Base-by-base conservation (phyloP, 2,113 vertebrate species). In the Anhinga rufa region DNA sequence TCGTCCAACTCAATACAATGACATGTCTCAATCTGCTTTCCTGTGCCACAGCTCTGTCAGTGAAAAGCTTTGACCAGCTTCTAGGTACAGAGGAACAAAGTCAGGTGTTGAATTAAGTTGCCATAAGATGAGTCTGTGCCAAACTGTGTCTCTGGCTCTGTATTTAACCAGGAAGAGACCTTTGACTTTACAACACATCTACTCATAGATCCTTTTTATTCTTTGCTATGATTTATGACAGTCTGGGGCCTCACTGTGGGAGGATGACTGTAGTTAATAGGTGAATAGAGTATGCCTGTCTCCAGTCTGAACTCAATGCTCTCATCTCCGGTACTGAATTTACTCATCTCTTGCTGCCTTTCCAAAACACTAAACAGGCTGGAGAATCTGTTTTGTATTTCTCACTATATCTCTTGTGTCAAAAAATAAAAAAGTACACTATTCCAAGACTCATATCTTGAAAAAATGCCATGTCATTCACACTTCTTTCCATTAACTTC, bases 401-500 rank as follows among this genome's bases (percentile, higher is more conserved):
- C 26, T 90, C 26, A 36, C 11, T 76, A 14, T 32, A 76, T 7
- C 4, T 40, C 11, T n/a, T 60, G 12, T 49, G 22, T 31, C 9
- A 83, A 55, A 57, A 83, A 77, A 14, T 4, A 26, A 15, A 42
- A 49, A 31, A 52, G 22, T n/a, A 17, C 13, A 46, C 14, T 71
- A 86, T 58, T 22, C 3, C 9, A 62, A 91, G 52, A 54, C 25
- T 51, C 46, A 18, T 65, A 46, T 29, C 21, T 75, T 58, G 17
- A 5, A 64, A 78, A 54, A 34, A 4, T 0, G 3, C 11, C 6
- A 48, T 0, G 2, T 72, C 4, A 75, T 49, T 77, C 31, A 48
- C 17, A 54, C 7, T 72, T 86, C 21, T 57, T 91, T 66, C 36
- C 9, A 34, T 36, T 84, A 51, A 28, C 5, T 42, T 49, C n/a